A percentile compares a stretch with the other conserved stretches of the same genome.
Conservation (phyloP, 2,113 vertebrate genomes). For the Rynchops niger region DNA sequence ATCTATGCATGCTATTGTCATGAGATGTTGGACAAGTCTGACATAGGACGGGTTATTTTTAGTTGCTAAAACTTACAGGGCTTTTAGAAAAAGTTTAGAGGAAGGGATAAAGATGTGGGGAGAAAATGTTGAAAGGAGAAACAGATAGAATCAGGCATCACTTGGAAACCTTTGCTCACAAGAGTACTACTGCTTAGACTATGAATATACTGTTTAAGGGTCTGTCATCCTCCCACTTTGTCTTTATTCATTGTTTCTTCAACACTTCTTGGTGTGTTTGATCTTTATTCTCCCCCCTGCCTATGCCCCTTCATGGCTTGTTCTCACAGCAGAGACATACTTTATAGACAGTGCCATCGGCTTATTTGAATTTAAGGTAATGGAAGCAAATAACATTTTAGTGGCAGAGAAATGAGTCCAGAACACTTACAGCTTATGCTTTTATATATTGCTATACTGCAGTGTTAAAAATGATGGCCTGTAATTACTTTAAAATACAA, state of each 20-base stretch:
- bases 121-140: neutral
- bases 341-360: neutral
- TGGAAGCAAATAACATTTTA: conserved; percentile 51
- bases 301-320: neutral
- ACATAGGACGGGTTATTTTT: neutral
- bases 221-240: neutral
- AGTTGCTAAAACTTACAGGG: neutral
- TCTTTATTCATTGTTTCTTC: neutral
- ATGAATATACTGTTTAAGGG: neutral
- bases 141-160: neutral
- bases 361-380: conserved; percentile 59
- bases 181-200: neutral
- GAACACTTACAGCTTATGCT: conserved; percentile 12
- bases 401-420: conserved; percentile 34
- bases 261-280: neutral
- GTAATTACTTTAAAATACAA: conserved; percentile 53
- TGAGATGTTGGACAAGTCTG: neutral
- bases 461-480: conserved; percentile 40
- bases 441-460: conserved; percentile 19
- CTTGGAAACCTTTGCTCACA: neutral
- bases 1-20: neutral
- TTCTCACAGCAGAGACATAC: neutral
- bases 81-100: neutral
- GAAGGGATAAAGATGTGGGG: neutral
- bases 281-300: neutral